phyloP scores from a whole-genome alignment of 2,113 vertebrate genomes.

The Pseudorhombus dupliciocellatus region DNA sequence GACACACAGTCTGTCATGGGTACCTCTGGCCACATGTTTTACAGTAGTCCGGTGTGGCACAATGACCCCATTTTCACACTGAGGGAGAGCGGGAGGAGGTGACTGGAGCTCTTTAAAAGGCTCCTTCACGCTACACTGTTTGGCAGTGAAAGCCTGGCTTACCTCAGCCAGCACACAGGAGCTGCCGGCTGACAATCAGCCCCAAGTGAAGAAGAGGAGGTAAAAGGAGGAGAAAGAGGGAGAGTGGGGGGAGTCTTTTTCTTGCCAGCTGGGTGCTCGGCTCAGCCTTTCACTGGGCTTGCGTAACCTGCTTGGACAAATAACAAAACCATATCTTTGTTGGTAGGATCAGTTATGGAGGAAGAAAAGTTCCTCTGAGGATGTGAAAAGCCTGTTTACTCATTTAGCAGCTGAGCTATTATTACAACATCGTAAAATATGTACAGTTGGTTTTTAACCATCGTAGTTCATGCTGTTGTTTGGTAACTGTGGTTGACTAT shows the following conservation, averaged over 20 bases:
- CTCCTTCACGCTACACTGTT: conserved; percentile 39
- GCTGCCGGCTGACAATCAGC: conserved; percentile 47
- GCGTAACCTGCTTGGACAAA: conserved; percentile 50
- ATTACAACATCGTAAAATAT: neutral
- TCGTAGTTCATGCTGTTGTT: neutral
- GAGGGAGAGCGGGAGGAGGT: neutral
- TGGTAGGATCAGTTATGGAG: conserved; percentile 22
- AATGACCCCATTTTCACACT: conserved; percentile 68
- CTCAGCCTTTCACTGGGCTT: conserved; percentile 33
- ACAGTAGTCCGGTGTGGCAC: conserved; percentile 54
- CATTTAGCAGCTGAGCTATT: neutral
- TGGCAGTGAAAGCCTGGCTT: conserved; percentile 54
- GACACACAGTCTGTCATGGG: conserved; percentile 16
- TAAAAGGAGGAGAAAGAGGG: conserved; percentile 6
- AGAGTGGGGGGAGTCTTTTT: neutral
- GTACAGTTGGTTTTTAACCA: neutral
- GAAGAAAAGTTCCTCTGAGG: conserved; percentile 18
- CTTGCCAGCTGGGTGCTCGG: conserved; percentile 57
- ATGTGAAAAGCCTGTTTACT: conserved; percentile 6
- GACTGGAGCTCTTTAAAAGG: conserved; percentile 44
- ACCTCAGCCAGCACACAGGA: conserved; percentile 46
- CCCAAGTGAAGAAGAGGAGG: conserved; percentile 28
- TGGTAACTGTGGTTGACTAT: neutral
- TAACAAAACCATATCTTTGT: conserved; percentile 46
- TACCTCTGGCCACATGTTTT: conserved; percentile 26